Evolutionary conservation across 2,888 invertebrate species (phyloP).

Genomic region (Peribatodes rhomboidaria): DNA sequence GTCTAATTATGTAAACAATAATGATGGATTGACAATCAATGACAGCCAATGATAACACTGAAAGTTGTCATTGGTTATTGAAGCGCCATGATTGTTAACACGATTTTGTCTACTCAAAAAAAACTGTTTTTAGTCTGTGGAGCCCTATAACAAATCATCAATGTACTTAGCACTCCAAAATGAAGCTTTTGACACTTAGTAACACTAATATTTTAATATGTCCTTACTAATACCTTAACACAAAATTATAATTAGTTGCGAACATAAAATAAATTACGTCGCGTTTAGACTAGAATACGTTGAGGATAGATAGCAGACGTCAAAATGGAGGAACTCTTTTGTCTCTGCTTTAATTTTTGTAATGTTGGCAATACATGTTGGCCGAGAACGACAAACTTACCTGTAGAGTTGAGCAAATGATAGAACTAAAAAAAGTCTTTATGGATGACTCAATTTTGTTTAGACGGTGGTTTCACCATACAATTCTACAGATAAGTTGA

Average conservation of each 20-base stretch:
- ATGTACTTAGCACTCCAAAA: slow-evolving; percentile 78
- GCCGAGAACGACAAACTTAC: slow-evolving; percentile 47
- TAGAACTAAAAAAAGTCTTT: neutral
- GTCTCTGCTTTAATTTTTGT: slow-evolving; percentile 63
- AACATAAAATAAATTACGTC: slow-evolving; percentile 79
- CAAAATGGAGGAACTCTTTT: slow-evolving; percentile 72
- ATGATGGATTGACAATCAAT: neutral
- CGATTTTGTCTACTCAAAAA: slow-evolving; percentile 39
- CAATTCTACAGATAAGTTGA: slow-evolving; percentile 5
- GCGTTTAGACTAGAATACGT: slow-evolving; percentile 85
- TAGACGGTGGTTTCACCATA: neutral
- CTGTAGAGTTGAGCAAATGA: slow-evolving; percentile 1
- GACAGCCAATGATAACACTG: neutral
- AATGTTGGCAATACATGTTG: slow-evolving; percentile 66
- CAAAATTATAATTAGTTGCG: slow-evolving; percentile 82
- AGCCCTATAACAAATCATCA: slow-evolving; percentile 58
- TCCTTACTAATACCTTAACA: slow-evolving; percentile 76
- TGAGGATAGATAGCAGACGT: slow-evolving; percentile 86
- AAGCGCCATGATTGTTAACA: slow-evolving; percentile 2
- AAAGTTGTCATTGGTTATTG: neutral
- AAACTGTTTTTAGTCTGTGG: neutral
- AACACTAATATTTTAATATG: slow-evolving; percentile 74
- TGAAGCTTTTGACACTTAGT: slow-evolving; percentile 79
- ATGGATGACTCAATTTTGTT: neutral
- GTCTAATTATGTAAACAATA: neutral